A percentile compares a stretch with the other conserved stretches of the same genome.
These are phyloP conservation scores for Alauda arvensis DNA, from an alignment of 2,797 vertebrate species.

Conservation along the genomic window DNA sequence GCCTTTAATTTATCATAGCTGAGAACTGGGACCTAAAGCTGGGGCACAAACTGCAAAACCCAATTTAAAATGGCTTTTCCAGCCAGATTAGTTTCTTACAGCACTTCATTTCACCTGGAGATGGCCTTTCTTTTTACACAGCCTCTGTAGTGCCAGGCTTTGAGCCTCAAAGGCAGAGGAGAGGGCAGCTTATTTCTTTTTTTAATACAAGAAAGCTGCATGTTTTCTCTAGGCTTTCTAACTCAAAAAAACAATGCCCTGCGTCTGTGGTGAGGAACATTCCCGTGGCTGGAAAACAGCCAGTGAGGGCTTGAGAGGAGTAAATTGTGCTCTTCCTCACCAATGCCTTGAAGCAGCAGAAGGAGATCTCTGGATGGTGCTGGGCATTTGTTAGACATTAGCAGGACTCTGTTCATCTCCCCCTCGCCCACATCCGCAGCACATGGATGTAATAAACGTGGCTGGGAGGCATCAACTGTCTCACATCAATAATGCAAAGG, in stretches of 20 bases:
- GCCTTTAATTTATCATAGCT: background rate
- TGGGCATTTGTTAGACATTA: conserved; percentile 58
- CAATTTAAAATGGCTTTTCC: conserved; percentile 55
- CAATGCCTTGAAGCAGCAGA: background rate
- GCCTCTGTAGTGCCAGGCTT: background rate
- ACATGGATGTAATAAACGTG: conserved; percentile 53
- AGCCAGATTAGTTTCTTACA: conserved; percentile 42
- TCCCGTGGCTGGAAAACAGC: conserved; percentile 5
- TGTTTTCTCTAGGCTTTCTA: background rate
- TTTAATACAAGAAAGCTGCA: background rate
- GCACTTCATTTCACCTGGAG: conserved; percentile 2
- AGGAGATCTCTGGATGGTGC: conserved; percentile 4
- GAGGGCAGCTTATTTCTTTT: background rate
- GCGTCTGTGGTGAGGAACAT: conserved; percentile 3
- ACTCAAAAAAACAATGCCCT: background rate
- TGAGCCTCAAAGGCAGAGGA: conserved; percentile 2
- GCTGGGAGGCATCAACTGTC: conserved; percentile 11
- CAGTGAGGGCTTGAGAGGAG: conserved; percentile 20
- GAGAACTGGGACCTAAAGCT: conserved; percentile 15
- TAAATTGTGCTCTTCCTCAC: conserved; percentile 16
- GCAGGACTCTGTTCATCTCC: conserved; percentile 28
- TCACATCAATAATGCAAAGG: conserved; percentile 42
- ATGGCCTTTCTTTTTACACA: background rate
- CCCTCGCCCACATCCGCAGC: conserved; percentile 8
- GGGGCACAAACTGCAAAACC: conserved; percentile 32